Percentiles rank a stretch among this genome's conserved stretches.
These are phyloP conservation scores for Syngnathus scovelli DNA, from an alignment of 2,113 vertebrate species.

Conservation along the genomic window DNA sequence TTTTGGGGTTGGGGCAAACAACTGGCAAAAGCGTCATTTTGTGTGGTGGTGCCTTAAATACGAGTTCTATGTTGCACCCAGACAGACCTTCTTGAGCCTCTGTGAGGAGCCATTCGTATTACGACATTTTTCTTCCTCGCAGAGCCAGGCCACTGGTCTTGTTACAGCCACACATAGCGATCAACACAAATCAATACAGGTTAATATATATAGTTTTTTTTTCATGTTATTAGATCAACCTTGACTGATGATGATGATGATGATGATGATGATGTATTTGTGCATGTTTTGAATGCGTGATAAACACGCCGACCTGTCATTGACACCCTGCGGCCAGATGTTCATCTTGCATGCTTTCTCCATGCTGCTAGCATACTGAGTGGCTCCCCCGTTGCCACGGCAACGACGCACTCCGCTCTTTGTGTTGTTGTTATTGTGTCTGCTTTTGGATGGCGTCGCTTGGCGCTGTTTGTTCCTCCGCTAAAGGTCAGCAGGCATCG, in stretches of 20 bases:
- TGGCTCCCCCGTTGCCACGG: constrained; percentile 46
- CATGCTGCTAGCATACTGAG: constrained; percentile 20
- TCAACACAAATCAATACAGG: background rate
- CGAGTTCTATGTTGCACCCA: too few relatives aligned
- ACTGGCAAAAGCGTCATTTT: background rate
- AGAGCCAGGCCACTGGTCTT: background rate
- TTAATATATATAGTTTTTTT: background rate
- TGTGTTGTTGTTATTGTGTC: constrained; percentile 16
- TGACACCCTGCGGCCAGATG: background rate
- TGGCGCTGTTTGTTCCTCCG: constrained; percentile 22
- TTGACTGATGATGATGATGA: too few relatives aligned
- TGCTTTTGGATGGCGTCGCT: constrained; percentile 2
- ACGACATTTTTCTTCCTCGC: background rate
- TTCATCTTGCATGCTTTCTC: constrained; percentile 12
- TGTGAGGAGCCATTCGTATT: too few relatives aligned
- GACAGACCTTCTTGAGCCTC: too few relatives aligned
- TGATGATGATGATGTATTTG: too few relatives aligned
- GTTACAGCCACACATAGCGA: background rate
- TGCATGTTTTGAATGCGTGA: background rate
- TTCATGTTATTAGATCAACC: background rate
- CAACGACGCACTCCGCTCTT: constrained; percentile 21
- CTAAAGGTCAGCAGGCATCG: constrained; percentile 50
- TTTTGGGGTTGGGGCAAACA: background rate
- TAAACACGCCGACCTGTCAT: background rate
- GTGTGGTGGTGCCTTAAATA: too few relatives aligned